These are phyloP conservation scores for Penaeus indicus DNA, from an alignment of 1,140 invertebrate species.

Conservation along the genomic window DNA sequence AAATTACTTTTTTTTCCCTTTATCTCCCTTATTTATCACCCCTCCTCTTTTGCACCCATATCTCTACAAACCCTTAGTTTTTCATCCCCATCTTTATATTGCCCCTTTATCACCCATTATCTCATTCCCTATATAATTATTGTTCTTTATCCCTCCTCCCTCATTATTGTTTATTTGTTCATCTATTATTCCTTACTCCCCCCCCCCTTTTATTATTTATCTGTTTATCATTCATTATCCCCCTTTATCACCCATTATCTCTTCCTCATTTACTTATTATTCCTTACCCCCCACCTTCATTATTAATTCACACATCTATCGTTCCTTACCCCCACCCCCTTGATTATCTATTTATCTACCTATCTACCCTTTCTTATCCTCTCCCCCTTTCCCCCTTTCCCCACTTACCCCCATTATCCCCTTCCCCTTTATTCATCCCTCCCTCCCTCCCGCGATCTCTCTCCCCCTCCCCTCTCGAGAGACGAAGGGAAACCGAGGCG, in stretches of 20 bases:
- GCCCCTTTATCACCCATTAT: not conserved
- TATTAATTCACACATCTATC: not conserved
- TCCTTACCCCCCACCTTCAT: not conserved
- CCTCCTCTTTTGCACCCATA: not conserved
- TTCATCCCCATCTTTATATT: not conserved
- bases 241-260: not conserved
- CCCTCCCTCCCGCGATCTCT: not conserved
- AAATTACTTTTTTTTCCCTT: not conserved
- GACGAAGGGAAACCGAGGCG: too few species aligned
- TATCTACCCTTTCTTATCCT: not conserved
- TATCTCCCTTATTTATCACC: not conserved
- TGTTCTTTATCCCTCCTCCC: not conserved
- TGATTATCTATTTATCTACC: not conserved
- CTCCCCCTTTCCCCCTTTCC: not conserved
- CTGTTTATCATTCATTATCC: not conserved
- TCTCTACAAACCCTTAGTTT: not conserved
- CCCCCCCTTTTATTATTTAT: not conserved
- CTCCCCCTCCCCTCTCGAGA: not conserved
- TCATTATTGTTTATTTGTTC: not conserved
- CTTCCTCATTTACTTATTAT: not conserved
- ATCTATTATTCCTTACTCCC: not conserved
- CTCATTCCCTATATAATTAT: not conserved
- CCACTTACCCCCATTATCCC: not conserved
- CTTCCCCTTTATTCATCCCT: not conserved
- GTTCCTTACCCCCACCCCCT: not conserved